Evolutionary conservation across 2,113 vertebrate species (phyloP), one percentile per base, ranked within the genome.

Genomic region (Stercorarius parasiticus): DNA sequence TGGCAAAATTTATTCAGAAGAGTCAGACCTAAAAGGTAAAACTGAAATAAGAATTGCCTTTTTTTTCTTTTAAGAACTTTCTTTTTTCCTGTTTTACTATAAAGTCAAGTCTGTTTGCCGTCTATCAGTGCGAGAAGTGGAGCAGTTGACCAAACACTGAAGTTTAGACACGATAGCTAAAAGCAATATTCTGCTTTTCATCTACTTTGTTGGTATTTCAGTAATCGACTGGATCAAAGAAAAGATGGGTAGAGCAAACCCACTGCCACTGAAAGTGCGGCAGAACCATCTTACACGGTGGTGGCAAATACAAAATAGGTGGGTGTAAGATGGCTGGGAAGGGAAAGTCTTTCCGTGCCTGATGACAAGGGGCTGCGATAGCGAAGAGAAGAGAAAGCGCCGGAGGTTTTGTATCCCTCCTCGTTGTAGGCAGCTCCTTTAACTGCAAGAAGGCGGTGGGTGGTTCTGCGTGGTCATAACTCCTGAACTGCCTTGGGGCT

Each of bases 401-500:
- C 45, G 42, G 56, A 90, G 59, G 34, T 56, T 56, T 7, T 9
- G 2, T 42, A 9, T 78, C 22, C 18, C 22, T 93, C 22, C 25
- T 15, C 0, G 3, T 7, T 32, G 15, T 36, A 27, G 7, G 9
- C 15, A 9, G 21, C 25, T 45, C 59, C 40, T 66, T 50, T 34
- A 70, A 42, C 65, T 36, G 38, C 56, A 55, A 23, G 58, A 17
- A 78, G 43, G 10, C 9, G 40, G 40, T n/a, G 56, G 56, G 56
- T 70, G 42, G 6, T 4, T 25, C 7, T 62, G 2, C 15, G 5
- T 52, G 43, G 2, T 59, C 2, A 1, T 26, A 84, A 3, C 17
- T 42, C 11, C 29, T 65, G 58, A 66, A 50, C 26, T 86, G 10
- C 55, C 47, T 76, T 13, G 23, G 62, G 7, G 5, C 78, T 59